Evolutionary conservation across 2,888 invertebrate species (phyloP).

Genomic region (Conus canariensis): DNA sequence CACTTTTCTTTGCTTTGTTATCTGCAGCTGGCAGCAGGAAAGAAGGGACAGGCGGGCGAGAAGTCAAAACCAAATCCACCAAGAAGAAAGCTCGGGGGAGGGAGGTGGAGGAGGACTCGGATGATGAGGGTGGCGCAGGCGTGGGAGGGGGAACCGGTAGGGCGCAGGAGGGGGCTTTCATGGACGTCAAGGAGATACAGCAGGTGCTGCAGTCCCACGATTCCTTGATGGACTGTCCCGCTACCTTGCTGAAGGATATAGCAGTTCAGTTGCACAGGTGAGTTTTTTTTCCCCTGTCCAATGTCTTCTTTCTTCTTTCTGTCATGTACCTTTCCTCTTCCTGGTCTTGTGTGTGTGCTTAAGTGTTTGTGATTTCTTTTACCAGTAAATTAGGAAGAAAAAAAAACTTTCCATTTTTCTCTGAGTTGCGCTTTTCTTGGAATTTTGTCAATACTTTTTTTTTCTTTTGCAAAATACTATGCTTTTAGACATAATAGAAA

Average conservation of each 20-base stretch:
- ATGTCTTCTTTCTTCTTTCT: background rate
- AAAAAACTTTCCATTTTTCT: too few species aligned
- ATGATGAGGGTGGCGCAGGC: slow-evolving; percentile 81
- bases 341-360: background rate
- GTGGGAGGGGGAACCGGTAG: slow-evolving; percentile 8
- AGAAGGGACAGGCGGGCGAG: slow-evolving; percentile 85
- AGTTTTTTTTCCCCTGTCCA: slow-evolving; percentile 48
- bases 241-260: slow-evolving; percentile 86
- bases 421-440: too few species aligned
- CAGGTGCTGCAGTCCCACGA: slow-evolving; percentile 81
- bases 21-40: slow-evolving; percentile 80
- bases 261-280: slow-evolving; percentile 86
- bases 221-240: slow-evolving; percentile 82
- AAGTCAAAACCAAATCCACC: slow-evolving; percentile 95
- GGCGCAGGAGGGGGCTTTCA: slow-evolving; percentile 58
- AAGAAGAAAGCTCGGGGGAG: slow-evolving; percentile 85
- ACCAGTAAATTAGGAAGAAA: too few species aligned
- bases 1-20: background rate
- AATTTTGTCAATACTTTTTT: too few species aligned
- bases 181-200: slow-evolving; percentile 84
- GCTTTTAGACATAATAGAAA: too few species aligned
- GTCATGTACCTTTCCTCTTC: background rate
- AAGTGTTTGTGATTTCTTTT: too few species aligned
- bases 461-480: too few species aligned
- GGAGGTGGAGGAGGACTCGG: slow-evolving; percentile 83